These are phyloP conservation scores for Thereva nobilitata DNA, from an alignment of 2,888 invertebrate species.

Conservation along the genomic window DNA sequence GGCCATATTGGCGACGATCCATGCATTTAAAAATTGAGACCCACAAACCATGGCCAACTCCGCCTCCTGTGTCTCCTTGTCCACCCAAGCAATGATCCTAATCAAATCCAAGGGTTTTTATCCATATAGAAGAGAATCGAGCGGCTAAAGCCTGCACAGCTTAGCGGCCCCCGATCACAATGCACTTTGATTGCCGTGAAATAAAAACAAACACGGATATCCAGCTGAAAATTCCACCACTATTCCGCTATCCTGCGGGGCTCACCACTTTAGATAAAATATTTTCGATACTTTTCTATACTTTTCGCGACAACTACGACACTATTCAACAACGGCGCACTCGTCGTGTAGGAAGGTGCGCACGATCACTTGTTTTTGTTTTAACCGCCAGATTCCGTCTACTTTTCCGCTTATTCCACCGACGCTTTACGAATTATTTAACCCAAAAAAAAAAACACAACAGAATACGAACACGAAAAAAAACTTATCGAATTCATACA, in stretches of 20 bases:
- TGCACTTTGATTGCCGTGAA: constrained; percentile 11
- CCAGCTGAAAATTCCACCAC: too few relatives aligned
- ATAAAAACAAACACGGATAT: not conserved
- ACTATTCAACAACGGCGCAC: constrained; percentile 25
- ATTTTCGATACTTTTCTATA: constrained; percentile 27
- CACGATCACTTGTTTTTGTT: constrained; percentile 18
- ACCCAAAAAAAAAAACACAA: constrained; percentile 14
- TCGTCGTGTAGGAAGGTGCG: constrained; percentile 31
- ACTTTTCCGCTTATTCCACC: too few relatives aligned
- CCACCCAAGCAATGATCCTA: constrained; percentile 27
- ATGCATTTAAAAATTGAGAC: constrained; percentile 41
- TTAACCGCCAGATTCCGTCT: too few relatives aligned
- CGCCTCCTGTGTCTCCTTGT: constrained; percentile 22
- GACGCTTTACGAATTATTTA: not conserved
- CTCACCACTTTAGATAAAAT: constrained; percentile 16
- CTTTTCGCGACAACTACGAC: constrained; percentile 26
- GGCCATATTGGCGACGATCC: constrained; percentile 35
- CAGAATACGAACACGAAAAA: constrained; percentile 15
- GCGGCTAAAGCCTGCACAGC: constrained; percentile 7
- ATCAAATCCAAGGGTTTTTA: constrained; percentile 21
- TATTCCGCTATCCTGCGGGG: constrained; percentile 6
- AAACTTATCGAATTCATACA: not conserved
- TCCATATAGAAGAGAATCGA: constrained; percentile 22
- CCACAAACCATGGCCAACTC: constrained; percentile 31
- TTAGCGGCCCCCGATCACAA: constrained; percentile 26